These are phyloP conservation scores for Upupa epops DNA, from an alignment of 2,113 vertebrate genomes.

Conservation along the genomic window DNA sequence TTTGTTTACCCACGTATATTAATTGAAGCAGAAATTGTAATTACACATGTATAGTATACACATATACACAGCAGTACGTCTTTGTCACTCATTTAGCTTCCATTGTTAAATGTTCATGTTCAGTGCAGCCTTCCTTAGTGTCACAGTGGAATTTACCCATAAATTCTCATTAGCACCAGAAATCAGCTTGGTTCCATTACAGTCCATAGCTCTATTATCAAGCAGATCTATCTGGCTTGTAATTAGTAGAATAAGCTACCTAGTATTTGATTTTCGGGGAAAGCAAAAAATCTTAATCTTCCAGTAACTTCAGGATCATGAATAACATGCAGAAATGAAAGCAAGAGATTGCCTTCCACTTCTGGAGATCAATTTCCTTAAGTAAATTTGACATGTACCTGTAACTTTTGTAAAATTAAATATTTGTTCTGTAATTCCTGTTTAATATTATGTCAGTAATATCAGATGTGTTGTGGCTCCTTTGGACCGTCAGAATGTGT, in stretches of 20 bases:
- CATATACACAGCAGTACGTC: background rate
- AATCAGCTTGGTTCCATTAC: background rate
- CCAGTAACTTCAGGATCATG: background rate
- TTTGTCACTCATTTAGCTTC: background rate
- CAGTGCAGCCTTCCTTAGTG: background rate
- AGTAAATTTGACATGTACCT: constrained; percentile 64
- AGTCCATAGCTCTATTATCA: background rate
- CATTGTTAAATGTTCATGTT: background rate
- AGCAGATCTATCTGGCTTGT: background rate
- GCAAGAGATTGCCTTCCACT: background rate
- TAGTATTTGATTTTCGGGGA: background rate
- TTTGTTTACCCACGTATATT: background rate
- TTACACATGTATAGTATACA: background rate
- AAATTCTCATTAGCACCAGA: background rate
- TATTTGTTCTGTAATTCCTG: constrained; percentile 64
- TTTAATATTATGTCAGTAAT: constrained; percentile 74
- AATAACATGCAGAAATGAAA: constrained; percentile 19
- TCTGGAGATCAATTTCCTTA: background rate
- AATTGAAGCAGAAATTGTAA: background rate
- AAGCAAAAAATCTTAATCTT: background rate
- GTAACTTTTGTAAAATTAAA: constrained; percentile 56
- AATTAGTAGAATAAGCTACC: background rate
- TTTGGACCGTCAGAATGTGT: constrained; percentile 65
- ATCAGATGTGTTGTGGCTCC: constrained; percentile 70
- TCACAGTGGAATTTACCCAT: background rate